Base-by-base conservation (phyloP, 2,113 vertebrate genomes). In the Crotalus helleri region DNA sequence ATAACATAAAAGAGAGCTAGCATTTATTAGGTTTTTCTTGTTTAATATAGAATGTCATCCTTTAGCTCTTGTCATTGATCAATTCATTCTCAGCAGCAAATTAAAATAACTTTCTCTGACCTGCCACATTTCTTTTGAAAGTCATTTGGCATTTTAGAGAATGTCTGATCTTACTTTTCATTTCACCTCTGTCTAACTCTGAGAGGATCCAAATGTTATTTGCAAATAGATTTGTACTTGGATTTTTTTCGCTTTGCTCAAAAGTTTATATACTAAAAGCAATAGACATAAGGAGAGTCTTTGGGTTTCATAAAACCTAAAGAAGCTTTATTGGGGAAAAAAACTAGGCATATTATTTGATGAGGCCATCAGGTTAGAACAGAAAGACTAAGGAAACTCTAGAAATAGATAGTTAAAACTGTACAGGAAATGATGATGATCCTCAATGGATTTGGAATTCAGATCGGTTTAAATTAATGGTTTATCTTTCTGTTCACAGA, bases 401-500 rank as follows among this genome's bases (percentile, higher is more conserved):
- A 49, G 7, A 69, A 93, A 8, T 11, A 91, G 1, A 92, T 46
- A 94, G 3, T 3, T 57, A 64, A 21, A 91, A 91, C 5, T 57
- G 0, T 9, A 57, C 15, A 88, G 7, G 85, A 95, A 94, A 85
- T 51, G 8, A 91, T 1, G 57, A 64, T 74, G 93, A 87, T 4
- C 24, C 86, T 15, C 2, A 88, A 89, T 92, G 55, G 55, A 88
- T 49, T 7, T 19, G 88, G 8, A 87, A 12, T 1, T 26, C 12
- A 90, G 0, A 15, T 69, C 91, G 92, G 49, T 91, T 92, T 21
- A 87, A 13, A 64, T 23, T 90, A 55, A 87, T 11, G 29, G 0
- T 88, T 93, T 15, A 90, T 89, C 44, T 95, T 92, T 90, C 1
- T 3, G 88, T 86, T 94, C 21, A 74, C 3, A 64, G 39, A 44